Percentiles rank a stretch among this genome's conserved stretches.
These are phyloP conservation scores for Leptinotarsa texana DNA, from an alignment of 1,140 invertebrate species.

Conservation along the genomic window DNA sequence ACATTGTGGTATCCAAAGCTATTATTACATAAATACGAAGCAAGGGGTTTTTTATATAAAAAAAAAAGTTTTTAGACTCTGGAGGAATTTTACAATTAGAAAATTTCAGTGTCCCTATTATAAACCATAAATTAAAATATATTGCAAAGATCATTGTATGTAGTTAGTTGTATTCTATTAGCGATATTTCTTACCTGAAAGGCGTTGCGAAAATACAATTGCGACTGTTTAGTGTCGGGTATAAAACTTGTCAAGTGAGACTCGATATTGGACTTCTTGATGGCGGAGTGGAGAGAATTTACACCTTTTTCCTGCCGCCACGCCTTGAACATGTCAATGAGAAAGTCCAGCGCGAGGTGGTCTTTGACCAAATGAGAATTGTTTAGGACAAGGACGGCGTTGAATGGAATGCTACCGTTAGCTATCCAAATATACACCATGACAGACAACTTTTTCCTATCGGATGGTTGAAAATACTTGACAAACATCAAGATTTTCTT, in stretches of 20 bases:
- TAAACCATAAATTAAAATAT: too few species aligned
- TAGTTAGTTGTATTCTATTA: background rate
- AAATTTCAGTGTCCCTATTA: too few species aligned
- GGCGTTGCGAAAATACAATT: slow-evolving; percentile 60
- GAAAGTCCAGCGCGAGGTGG: slow-evolving; percentile 89
- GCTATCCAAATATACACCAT: slow-evolving; percentile 93
- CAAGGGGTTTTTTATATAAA: too few species aligned
- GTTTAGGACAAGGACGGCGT: slow-evolving; percentile 79
- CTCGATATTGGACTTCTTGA: slow-evolving; percentile 90
- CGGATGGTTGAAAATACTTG: slow-evolving; percentile 87
- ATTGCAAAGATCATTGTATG: too few species aligned
- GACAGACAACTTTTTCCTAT: slow-evolving; percentile 88
- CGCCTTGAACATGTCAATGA: slow-evolving; percentile 87
- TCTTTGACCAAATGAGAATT: slow-evolving; percentile 95
- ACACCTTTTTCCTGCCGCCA: slow-evolving; percentile 92
- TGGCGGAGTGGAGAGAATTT: slow-evolving; percentile 78
- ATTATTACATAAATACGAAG: too few species aligned
- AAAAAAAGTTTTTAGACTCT: too few species aligned
- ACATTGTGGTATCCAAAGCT: too few species aligned
- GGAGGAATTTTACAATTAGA: too few species aligned
- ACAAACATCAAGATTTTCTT: slow-evolving; percentile 95
- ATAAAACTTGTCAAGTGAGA: slow-evolving; percentile 88
- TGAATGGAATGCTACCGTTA: slow-evolving; percentile 84
- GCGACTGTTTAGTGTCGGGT: slow-evolving; percentile 88
- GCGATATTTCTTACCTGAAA: slow-evolving; percentile 24